Conservation (phyloP, 2,113 vertebrate species). For the Lates calcarifer region DNA sequence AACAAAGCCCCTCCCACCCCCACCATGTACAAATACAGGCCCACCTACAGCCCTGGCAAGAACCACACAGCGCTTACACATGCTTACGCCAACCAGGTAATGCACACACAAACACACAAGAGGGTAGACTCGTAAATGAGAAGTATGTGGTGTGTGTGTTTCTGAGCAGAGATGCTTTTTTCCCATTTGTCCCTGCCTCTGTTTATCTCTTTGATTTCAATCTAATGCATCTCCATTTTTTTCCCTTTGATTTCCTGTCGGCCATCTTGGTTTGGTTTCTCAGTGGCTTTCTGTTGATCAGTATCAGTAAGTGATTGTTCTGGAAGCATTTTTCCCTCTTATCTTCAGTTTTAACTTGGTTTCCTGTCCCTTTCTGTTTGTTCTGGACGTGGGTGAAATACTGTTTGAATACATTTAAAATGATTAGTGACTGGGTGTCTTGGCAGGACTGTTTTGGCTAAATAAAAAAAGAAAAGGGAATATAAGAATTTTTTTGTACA, state of each 20-base stretch:
- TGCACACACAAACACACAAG: not conserved
- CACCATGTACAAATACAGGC: conserved; percentile 97
- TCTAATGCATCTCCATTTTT: conserved; percentile 62
- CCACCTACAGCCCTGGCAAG: conserved; percentile 91
- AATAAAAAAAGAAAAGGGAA: not conserved
- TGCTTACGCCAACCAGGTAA: conserved; percentile 87
- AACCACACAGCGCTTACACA: conserved; percentile 86
- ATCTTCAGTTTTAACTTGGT: conserved; percentile 13
- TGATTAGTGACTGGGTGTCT: not conserved
- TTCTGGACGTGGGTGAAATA: conserved; percentile 35
- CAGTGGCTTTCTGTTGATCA: conserved; percentile 86
- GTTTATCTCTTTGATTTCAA: conserved; percentile 42
- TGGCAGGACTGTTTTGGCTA: not conserved
- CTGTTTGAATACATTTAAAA: conserved; percentile 3
- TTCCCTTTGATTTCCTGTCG: conserved; percentile 66
- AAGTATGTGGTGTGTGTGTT: not conserved
- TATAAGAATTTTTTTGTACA: not conserved
- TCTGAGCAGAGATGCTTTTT: not conserved
- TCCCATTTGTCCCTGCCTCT: conserved; percentile 22
- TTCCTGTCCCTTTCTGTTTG: conserved; percentile 27
- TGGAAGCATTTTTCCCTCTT: conserved; percentile 35
- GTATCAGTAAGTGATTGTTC: conserved; percentile 85
- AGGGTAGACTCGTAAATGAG: not conserved
- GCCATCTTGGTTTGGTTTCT: conserved; percentile 79
- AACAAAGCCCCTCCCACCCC: conserved; percentile 94